Percentiles rank a stretch among this genome's conserved stretches.
phyloP scores from a whole-genome alignment of 2,797 vertebrate genomes.

The Garrulus glandarius region DNA sequence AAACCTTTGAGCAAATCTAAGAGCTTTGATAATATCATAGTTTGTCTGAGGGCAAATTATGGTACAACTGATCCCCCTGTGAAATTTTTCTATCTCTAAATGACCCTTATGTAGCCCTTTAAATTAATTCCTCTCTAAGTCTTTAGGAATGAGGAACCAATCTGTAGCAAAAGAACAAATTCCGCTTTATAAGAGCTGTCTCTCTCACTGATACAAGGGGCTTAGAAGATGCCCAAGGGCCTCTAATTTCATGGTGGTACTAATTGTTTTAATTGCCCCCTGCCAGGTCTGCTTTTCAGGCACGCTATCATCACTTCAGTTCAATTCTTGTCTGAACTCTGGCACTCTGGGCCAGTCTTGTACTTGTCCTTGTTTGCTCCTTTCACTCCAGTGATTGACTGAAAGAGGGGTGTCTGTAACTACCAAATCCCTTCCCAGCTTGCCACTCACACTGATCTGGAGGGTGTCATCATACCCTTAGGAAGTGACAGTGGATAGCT shows the following conservation, averaged over 20 bases:
- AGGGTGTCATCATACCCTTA: neutral
- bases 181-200: neutral
- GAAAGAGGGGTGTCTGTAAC: neutral
- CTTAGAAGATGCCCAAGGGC: neutral
- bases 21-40: neutral
- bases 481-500: neutral
- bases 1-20: neutral
- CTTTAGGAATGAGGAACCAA: neutral
- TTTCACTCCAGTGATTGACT: neutral
- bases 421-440: neutral
- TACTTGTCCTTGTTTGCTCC: neutral
- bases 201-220: neutral
- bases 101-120: neutral
- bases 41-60: neutral
- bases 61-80: neutral
- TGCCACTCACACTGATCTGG: neutral
- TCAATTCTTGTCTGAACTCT: neutral
- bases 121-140: neutral
- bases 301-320: neutral
- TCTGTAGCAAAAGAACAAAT: neutral
- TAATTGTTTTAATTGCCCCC: neutral
- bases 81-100: neutral
- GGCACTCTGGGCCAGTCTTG: neutral
- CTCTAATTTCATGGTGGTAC: neutral
- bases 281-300: neutral